Conservation (phyloP, 2,113 vertebrate species). For the Catharus bicknelli region DNA sequence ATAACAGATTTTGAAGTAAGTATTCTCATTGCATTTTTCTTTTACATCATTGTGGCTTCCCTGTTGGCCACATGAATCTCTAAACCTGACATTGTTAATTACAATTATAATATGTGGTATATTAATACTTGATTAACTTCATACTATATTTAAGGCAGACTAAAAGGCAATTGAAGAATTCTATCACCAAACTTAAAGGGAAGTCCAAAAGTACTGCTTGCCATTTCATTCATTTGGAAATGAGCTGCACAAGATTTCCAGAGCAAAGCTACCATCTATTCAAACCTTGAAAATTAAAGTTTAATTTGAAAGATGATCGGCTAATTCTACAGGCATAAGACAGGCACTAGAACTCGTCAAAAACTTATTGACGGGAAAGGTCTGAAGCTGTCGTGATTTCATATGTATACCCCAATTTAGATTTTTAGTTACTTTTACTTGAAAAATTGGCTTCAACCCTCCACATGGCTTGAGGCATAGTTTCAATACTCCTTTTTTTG, state of each 20-base stretch:
- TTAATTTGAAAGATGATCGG: not conserved
- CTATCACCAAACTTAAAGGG: not conserved
- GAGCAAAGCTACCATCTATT: not conserved
- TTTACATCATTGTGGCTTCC: constrained; percentile 60
- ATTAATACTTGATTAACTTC: constrained; percentile 51
- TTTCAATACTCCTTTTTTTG: constrained; percentile 66
- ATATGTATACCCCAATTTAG: constrained; percentile 47
- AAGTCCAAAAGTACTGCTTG: not conserved
- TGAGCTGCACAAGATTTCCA: constrained; percentile 5
- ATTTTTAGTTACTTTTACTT: constrained; percentile 65
- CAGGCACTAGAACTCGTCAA: not conserved
- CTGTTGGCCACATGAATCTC: constrained; percentile 56
- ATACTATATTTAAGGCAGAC: constrained; percentile 44
- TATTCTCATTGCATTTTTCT: constrained; percentile 64
- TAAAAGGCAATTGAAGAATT: constrained; percentile 44
- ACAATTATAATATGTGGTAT: constrained; percentile 34
- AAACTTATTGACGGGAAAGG: constrained; percentile 20
- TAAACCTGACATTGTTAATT: constrained; percentile 61
- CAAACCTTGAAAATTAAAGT: constrained; percentile 23
- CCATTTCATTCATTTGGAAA: constrained; percentile 38
- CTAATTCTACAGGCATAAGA: constrained; percentile 26
- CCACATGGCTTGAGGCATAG: constrained; percentile 65
- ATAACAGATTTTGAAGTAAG: constrained; percentile 73
- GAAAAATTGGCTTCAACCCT: constrained; percentile 65
- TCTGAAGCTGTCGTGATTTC: constrained; percentile 26